Evolutionary conservation across 2,797 vertebrate genomes (phyloP).

Genomic region (Carapus acus): DNA sequence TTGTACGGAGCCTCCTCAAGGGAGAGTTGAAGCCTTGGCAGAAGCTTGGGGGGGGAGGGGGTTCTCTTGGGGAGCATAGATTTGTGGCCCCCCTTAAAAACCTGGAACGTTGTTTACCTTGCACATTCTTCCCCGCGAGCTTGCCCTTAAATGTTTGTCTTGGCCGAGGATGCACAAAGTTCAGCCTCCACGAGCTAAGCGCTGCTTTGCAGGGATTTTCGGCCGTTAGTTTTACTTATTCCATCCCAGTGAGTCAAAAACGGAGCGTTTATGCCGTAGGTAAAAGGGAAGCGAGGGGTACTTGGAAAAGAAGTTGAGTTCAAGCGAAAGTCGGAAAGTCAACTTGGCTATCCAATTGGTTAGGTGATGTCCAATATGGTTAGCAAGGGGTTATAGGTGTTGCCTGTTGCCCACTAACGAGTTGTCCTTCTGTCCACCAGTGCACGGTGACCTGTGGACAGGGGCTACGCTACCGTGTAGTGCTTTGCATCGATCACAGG

Average conservation of each 20-base stretch:
- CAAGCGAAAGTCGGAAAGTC: not conserved
- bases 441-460: constrained; percentile 96
- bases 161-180: constrained; percentile 55
- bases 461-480: constrained; percentile 92
- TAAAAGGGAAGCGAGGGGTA: constrained; percentile 6
- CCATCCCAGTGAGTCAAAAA: constrained; percentile 24
- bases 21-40: constrained; percentile 39
- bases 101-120: constrained; percentile 60
- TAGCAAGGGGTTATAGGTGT: too few species aligned
- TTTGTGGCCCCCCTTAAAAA: constrained; percentile 60
- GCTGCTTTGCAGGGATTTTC: constrained; percentile 42
- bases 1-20: constrained; percentile 34
- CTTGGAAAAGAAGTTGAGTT: constrained; percentile 1
- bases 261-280: constrained; percentile 24
- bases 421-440: constrained; percentile 62
- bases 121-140: constrained; percentile 64
- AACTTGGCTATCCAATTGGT: too few species aligned
- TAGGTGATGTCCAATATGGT: too few species aligned
- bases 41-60: constrained; percentile 24
- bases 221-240: constrained; percentile 30
- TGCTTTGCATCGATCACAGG: constrained; percentile 92
- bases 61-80: constrained; percentile 41
- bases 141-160: constrained; percentile 68
- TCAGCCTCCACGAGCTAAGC: constrained; percentile 41
- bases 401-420: not conserved